phyloP scores from a whole-genome alignment of 2,888 invertebrate species.

The Folsomia manolachei region DNA sequence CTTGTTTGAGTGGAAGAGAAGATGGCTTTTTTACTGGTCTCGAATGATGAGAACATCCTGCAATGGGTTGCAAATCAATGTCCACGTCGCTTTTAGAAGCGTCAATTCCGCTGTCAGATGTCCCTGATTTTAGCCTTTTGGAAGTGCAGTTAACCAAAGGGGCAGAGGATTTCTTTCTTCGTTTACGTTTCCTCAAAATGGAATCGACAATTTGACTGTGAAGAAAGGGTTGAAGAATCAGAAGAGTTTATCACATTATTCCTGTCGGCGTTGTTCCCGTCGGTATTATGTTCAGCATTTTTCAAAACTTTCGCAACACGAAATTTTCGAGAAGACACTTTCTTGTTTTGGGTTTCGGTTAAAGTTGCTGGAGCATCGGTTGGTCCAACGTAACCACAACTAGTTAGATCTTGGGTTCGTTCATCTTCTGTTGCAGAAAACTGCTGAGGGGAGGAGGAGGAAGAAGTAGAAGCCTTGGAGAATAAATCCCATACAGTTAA shows the following conservation, averaged over 20 bases:
- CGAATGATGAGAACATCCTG: not conserved
- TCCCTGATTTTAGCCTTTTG: not conserved
- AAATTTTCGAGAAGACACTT: not conserved
- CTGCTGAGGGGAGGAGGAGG: no score
- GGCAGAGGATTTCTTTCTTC: not conserved
- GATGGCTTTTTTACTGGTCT: no score
- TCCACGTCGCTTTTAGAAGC: slow-evolving; percentile 16
- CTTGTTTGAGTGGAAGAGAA: no score
- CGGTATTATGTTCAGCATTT: no score
- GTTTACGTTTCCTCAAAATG: not conserved
- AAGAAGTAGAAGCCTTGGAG: no score
- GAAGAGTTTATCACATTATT: not conserved
- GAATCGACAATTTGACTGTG: not conserved
- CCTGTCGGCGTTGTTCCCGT: no score
- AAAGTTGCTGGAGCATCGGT: no score
- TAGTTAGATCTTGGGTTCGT: no score
- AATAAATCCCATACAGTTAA: no score
- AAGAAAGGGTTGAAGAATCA: not conserved
- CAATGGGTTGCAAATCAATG: not conserved
- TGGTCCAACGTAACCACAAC: no score
- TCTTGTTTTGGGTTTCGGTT: not conserved
- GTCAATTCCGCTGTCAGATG: slow-evolving; percentile 37
- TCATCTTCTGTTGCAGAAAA: no score
- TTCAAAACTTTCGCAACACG: not conserved
- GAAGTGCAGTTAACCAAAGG: not conserved